Percentiles rank a stretch among this genome's conserved stretches.
phyloP scores from a whole-genome alignment of 2,797 vertebrate genomes.

The Poeciliopsis infans region DNA sequence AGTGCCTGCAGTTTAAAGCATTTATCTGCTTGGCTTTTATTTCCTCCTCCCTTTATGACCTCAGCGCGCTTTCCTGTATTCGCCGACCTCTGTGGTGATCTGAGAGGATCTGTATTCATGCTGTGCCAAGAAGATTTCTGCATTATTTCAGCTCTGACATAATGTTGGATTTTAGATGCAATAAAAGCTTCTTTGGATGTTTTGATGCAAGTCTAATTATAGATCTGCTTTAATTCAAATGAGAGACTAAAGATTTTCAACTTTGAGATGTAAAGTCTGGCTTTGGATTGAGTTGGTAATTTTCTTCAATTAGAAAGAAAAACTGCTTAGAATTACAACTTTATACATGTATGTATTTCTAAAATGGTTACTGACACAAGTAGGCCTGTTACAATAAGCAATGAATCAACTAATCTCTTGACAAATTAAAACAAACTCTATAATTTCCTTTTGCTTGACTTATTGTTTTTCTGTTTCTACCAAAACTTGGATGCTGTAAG shows the following conservation, averaged over 20 bases:
- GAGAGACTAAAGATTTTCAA: not conserved
- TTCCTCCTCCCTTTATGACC: constrained; percentile 16
- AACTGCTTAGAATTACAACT: not conserved
- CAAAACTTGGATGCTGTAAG: no score
- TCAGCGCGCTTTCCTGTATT: constrained; percentile 12
- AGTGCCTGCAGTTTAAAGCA: not conserved
- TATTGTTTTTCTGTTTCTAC: no score
- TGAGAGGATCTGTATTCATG: constrained; percentile 12
- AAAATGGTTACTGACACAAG: not conserved
- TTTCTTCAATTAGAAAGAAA: not conserved
- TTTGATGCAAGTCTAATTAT: not conserved
- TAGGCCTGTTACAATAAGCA: no score
- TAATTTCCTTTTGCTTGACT: no score
- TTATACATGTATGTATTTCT: not conserved
- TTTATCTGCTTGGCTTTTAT: constrained; percentile 29
- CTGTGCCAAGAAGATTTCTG: constrained; percentile 6
- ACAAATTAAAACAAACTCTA: no score
- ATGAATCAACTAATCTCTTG: no score
- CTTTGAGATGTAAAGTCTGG: not conserved
- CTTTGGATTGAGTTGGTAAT: not conserved
- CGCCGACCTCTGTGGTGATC: constrained; percentile 18
- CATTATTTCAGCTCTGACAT: not conserved
- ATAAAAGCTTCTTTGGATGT: not conserved
- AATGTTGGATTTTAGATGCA: constrained; percentile 1
- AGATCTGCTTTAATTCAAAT: not conserved